These are phyloP conservation scores for Catocala nupta DNA, from an alignment of 2,888 invertebrate genomes.

Conservation along the genomic window DNA sequence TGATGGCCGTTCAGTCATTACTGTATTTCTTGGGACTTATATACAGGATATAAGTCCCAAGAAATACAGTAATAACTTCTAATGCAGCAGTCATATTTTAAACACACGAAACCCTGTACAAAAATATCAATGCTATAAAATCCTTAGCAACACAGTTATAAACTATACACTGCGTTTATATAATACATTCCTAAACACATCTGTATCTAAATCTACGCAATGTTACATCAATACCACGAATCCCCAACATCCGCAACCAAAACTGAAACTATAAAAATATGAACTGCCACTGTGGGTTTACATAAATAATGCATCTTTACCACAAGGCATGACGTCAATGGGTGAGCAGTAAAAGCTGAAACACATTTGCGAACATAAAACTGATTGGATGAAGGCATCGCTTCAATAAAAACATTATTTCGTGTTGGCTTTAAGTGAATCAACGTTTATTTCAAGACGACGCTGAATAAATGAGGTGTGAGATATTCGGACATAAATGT, in stretches of 20 bases:
- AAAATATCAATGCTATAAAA: too few species aligned
- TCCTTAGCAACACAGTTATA: too few species aligned
- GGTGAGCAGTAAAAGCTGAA: constrained; percentile 36
- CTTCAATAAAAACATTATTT: constrained; percentile 29
- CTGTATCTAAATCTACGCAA: not conserved
- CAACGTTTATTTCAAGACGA: constrained; percentile 32
- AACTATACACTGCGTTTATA: too few species aligned
- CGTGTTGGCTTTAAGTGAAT: constrained; percentile 21
- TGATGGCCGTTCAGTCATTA: too few species aligned
- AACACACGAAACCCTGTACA: too few species aligned
- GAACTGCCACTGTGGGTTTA: constrained; percentile 28
- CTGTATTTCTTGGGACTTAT: too few species aligned
- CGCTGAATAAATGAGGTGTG: not conserved
- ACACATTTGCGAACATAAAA: constrained; percentile 37
- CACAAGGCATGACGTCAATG: constrained; percentile 44
- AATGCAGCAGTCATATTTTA: too few species aligned
- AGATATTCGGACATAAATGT: not conserved
- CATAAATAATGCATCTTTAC: constrained; percentile 27
- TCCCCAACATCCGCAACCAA: constrained; percentile 19
- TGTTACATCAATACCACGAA: constrained; percentile 6
- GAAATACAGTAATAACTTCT: too few species aligned
- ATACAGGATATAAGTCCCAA: too few species aligned
- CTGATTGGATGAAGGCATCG: constrained; percentile 43
- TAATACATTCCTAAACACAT: not conserved
- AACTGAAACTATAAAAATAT: constrained; percentile 39